Conservation (phyloP, 2,888 invertebrate species). For the Ornithoptera alexandrae region DNA sequence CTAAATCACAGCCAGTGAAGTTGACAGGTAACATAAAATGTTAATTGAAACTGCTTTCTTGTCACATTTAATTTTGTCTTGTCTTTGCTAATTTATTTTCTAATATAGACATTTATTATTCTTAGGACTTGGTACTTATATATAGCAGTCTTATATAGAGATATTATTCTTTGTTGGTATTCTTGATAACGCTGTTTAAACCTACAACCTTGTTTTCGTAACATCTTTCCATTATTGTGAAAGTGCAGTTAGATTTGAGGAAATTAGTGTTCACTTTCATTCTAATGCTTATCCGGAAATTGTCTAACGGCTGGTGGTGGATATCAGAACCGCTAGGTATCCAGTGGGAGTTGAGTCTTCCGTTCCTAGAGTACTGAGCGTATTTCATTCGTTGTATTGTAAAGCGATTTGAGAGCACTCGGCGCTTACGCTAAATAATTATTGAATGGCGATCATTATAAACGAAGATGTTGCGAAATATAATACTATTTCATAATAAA, state of each 20-base stretch:
- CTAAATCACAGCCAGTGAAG: no score
- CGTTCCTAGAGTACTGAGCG: constrained; percentile 9
- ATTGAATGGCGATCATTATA: constrained; percentile 6
- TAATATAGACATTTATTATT: no score
- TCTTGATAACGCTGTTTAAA: no score
- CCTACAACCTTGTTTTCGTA: no score
- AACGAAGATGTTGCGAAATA: neutral
- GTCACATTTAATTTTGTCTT: no score
- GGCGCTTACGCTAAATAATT: constrained; percentile 8
- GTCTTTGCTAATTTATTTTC: no score
- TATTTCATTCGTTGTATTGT: constrained; percentile 4
- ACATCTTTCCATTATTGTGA: neutral
- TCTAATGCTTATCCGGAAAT: constrained; percentile 10
- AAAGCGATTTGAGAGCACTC: neutral
- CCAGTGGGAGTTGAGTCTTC: neutral
- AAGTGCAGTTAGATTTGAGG: constrained; percentile 11
- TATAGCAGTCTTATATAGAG: no score
- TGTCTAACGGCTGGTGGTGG: neutral
- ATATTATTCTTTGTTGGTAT: no score
- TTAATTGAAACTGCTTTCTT: no score
- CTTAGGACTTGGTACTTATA: no score
- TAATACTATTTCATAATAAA: neutral
- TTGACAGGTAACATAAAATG: no score
- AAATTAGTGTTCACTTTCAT: constrained; percentile 14
- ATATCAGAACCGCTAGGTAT: constrained; percentile 5